Evolutionary conservation across 2,797 vertebrate species (phyloP).

Genomic region (Crocidura indochinensis): DNA sequence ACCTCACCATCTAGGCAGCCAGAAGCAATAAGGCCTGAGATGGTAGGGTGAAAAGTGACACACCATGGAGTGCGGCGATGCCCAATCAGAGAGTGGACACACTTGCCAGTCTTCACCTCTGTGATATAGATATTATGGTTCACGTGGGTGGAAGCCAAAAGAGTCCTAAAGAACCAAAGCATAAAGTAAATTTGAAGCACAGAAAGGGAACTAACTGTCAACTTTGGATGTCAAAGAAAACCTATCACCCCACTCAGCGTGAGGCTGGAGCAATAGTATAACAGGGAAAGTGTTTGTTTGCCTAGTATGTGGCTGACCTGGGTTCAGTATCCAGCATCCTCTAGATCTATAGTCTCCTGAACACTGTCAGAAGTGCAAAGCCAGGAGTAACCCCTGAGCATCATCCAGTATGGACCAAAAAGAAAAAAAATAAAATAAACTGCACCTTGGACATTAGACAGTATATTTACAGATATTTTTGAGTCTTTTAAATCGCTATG

Average conservation of each 20-base stretch:
- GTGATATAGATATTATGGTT: slow-evolving; percentile 99
- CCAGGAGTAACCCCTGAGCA: too few species aligned
- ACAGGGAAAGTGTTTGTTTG: too few species aligned
- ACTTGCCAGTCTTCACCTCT: slow-evolving; percentile 99
- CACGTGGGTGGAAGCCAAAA: slow-evolving; percentile 99
- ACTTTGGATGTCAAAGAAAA: too few species aligned
- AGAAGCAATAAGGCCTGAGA: slow-evolving; percentile 98
- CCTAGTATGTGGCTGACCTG: too few species aligned
- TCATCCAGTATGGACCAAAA: too few species aligned
- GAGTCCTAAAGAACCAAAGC: slow-evolving; percentile 91
- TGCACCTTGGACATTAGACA: too few species aligned
- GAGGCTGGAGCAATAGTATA: too few species aligned
- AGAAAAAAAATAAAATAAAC: too few species aligned
- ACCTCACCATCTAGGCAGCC: slow-evolving; percentile 99
- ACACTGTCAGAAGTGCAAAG: too few species aligned
- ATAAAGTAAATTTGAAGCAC: slow-evolving; percentile 61
- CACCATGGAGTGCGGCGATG: slow-evolving; percentile 99
- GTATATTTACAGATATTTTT: not conserved
- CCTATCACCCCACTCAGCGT: not conserved
- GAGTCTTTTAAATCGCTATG: slow-evolving; percentile 52
- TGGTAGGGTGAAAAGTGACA: slow-evolving; percentile 99
- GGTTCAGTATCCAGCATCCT: too few species aligned
- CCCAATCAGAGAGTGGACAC: slow-evolving; percentile 98
- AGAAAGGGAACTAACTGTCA: slow-evolving; percentile 6
- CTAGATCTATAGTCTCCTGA: too few species aligned